Evolutionary conservation across 2,113 vertebrate genomes (phyloP), one percentile per base, ranked within the genome.

Genomic region (Tachysurus vachellii): DNA sequence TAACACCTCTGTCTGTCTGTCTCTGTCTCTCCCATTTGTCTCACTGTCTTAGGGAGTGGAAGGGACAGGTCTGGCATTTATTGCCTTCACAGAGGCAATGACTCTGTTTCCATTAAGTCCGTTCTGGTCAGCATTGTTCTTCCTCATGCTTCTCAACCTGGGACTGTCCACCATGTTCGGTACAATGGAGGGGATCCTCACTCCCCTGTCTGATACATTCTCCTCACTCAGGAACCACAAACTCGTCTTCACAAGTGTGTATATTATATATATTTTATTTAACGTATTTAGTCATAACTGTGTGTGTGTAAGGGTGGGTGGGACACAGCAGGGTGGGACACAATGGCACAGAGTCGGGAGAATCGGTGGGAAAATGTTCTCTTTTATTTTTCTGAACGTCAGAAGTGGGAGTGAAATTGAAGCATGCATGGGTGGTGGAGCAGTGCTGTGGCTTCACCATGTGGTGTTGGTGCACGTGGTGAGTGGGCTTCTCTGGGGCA

Each of bases 41-140:
- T 80, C 14, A 8, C 7, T 80, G 44, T 86, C 13, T 61, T 90
- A 97, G 96, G 94, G 95, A 11, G 93, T 93, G 13, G 94, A 96
- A 86, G 95, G 95, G 7, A 95, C 95, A 0, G 94, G 93, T 11
- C 91, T 97, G 66, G 95, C 93, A 0, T 96, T 97, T 80, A 94
- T 97, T 7, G 91, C 93, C 76, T 97, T 97, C 92, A 94, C 94
- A 0, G 95, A 97, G 89, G 94, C 95, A 44, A 95, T 96, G 92
- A 94, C 95, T 0, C 92, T 94, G 4, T 93, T 97, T 47, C 95
- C 97, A 0, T 95, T 92, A 0, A 96, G 96, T 53, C 91, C 95
- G 0, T 96, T 96, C 91, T 97, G 97, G 96, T 96, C 96, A 0
- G 84, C 93, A 0, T 86, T 97, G 44, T 96, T 96, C 92, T 96